Evolutionary conservation across 2,888 invertebrate genomes (phyloP), one percentile per base, ranked within the genome.

Genomic region (Chrysopilus asiliformis): DNA sequence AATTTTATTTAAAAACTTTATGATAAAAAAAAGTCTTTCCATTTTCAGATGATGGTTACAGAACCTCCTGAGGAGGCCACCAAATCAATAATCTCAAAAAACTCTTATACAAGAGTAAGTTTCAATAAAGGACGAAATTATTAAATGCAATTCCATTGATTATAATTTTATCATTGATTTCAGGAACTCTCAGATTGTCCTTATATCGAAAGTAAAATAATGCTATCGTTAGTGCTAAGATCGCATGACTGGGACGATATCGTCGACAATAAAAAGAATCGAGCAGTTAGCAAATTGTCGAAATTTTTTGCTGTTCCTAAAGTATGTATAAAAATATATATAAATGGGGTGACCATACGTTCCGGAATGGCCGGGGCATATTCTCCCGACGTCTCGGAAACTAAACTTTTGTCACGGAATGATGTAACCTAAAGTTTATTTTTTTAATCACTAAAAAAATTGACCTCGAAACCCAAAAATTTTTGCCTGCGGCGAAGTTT

Each of bases 301-400:
- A 58, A 57, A 46, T 64, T 62, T 52, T 62, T 64, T 49, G 59
- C 55, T 46, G 57, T 64, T 50, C 61, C 62, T 38, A 58, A 57
- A 53, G 63, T 61, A 47, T 36, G 25, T 15, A n/a, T n/a, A n/a
- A n/a, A n/a, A n/a, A n/a, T n/a, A n/a, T n/a, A n/a, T n/a, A n/a
- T n/a, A n/a, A n/a, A n/a, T n/a, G n/a, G n/a, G n/a, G n/a, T n/a
- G n/a, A n/a, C n/a, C n/a, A n/a, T n/a, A n/a, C n/a, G n/a, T n/a
- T n/a, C n/a, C n/a, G n/a, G n/a, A n/a, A n/a, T n/a, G n/a, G n/a
- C n/a, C n/a, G n/a, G n/a, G n/a, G n/a, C n/a, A n/a, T n/a, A n/a
- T n/a, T n/a, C n/a, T n/a, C n/a, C n/a, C n/a, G n/a, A n/a, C n/a
- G n/a, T n/a, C n/a, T n/a, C n/a, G n/a, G n/a, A n/a, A n/a, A n/a